A percentile compares a stretch with the other conserved stretches of the same genome.
These are phyloP conservation scores for Sebastes itinus DNA, from an alignment of 2,797 vertebrate genomes.

Conservation along the genomic window DNA sequence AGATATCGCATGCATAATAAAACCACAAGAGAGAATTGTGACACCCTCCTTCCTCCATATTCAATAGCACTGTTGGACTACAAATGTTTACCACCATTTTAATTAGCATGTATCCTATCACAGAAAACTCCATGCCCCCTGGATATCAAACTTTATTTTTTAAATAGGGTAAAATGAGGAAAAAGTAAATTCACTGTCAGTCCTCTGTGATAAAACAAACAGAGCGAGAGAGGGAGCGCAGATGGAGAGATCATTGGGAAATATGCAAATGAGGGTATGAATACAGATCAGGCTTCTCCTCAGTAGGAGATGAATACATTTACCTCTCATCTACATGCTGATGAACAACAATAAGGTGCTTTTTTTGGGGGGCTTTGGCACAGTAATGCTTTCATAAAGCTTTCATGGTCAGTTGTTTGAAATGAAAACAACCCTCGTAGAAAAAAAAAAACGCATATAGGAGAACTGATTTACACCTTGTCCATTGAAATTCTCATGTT, in stretches of 20 bases:
- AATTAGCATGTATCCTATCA: slow-evolving; percentile 47
- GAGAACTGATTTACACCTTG: slow-evolving; percentile 24
- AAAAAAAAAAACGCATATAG: not conserved
- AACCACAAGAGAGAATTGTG: not conserved
- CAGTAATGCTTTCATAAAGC: slow-evolving; percentile 27
- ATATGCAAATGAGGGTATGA: slow-evolving; percentile 77
- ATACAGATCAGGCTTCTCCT: slow-evolving; percentile 70
- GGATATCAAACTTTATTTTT: slow-evolving; percentile 48
- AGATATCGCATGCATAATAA: not conserved
- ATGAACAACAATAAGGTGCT: slow-evolving; percentile 60
- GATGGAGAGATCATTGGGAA: slow-evolving; percentile 70
- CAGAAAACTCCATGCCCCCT: slow-evolving; percentile 17
- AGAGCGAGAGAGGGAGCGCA: not conserved
- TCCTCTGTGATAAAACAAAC: slow-evolving; percentile 49
- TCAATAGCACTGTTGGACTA: not conserved
- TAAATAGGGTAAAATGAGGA: slow-evolving; percentile 19
- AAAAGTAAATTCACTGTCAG: slow-evolving; percentile 35
- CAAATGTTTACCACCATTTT: slow-evolving; percentile 22
- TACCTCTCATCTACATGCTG: slow-evolving; percentile 74
- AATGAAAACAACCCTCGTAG: slow-evolving; percentile 38
- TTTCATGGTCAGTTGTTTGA: slow-evolving; percentile 53
- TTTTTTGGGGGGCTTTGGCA: slow-evolving; percentile 21
- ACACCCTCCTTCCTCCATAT: not conserved
- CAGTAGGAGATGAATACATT: slow-evolving; percentile 74
- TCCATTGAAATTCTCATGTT: slow-evolving; percentile 20